A percentile compares a stretch with the other conserved stretches of the same genome.
phyloP scores from a whole-genome alignment of 2,797 vertebrate genomes.

The Okamejei kenojei region DNA sequence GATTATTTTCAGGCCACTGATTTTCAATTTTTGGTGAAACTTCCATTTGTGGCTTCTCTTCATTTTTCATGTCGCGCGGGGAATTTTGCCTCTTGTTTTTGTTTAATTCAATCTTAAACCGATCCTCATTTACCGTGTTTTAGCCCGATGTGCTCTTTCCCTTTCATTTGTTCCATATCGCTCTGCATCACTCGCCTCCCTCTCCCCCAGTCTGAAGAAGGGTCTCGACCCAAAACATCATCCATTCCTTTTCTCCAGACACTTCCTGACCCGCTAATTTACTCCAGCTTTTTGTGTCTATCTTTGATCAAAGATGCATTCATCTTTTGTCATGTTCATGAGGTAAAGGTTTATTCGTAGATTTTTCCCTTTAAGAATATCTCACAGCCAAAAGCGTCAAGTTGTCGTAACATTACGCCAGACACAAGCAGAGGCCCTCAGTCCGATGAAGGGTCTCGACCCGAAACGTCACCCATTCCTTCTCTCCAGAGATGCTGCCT shows the following conservation, averaged over 20 bases:
- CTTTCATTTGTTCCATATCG: not conserved
- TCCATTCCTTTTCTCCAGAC: too few species aligned
- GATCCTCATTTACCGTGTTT: not conserved
- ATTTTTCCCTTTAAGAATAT: not conserved
- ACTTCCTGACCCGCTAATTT: too few species aligned
- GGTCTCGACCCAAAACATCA: too few species aligned
- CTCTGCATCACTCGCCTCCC: too few species aligned
- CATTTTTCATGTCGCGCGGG: not conserved
- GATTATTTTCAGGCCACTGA: slow-evolving; percentile 10
- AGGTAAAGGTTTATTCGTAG: not conserved
- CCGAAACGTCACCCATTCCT: too few species aligned
- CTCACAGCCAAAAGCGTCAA: not conserved
- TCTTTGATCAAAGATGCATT: too few species aligned
- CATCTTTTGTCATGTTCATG: not conserved
- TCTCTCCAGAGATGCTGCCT: too few species aligned
- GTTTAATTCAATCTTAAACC: not conserved
- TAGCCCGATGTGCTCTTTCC: not conserved
- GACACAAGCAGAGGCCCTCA: too few species aligned
- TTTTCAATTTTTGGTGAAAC: slow-evolving; percentile 3
- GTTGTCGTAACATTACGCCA: not conserved
- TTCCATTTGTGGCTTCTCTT: not conserved
- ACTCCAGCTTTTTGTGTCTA: too few species aligned
- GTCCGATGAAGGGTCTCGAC: too few species aligned
- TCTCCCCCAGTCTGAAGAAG: too few species aligned
- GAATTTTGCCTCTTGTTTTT: not conserved